Percentiles rank a stretch among this genome's conserved stretches.
These are phyloP conservation scores for Drosophila varians DNA, from an alignment of 1,140 invertebrate genomes.

Conservation along the genomic window DNA sequence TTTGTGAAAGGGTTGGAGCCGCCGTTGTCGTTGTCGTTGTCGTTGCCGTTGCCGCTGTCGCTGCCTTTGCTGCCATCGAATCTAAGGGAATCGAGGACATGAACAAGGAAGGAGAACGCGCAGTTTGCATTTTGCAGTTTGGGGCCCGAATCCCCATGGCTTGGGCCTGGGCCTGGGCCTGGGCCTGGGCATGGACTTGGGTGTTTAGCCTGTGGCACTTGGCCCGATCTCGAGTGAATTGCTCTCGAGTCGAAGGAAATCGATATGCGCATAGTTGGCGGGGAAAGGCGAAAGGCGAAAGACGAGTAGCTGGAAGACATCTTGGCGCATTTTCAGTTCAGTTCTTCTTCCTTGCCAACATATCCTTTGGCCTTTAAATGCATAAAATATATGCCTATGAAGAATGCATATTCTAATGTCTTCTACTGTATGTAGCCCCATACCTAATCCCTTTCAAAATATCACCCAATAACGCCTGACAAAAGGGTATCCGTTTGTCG, in stretches of 20 bases:
- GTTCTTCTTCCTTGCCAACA: background rate
- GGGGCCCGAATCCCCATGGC: conserved; percentile 22
- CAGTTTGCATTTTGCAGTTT: conserved; percentile 22
- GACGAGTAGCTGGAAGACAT: conserved; percentile 37
- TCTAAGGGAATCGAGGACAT: conserved; percentile 16
- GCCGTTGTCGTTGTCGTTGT: background rate
- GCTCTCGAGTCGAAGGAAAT: conserved; percentile 51
- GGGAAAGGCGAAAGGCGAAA: conserved; percentile 22
- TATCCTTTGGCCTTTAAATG: background rate
- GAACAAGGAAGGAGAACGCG: conserved; percentile 13
- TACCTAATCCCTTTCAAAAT: no score
- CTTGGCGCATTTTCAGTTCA: conserved; percentile 20
- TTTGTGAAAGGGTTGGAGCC: conserved; percentile 52
- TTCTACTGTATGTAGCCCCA: no score
- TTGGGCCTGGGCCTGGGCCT: conserved; percentile 9
- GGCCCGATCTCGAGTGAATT: conserved; percentile 75
- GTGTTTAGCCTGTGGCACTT: conserved; percentile 55
- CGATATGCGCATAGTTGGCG: conserved; percentile 44
- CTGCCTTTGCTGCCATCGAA: conserved; percentile 30
- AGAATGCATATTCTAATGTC: no score
- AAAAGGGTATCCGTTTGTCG: conserved; percentile 2
- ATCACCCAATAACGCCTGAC: no score
- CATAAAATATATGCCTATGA: no score
- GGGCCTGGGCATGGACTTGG: conserved; percentile 6
- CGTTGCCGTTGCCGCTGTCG: conserved; percentile 12